phyloP scores from a whole-genome alignment of 2,113 vertebrate genomes.

The Hystrix cristata region DNA sequence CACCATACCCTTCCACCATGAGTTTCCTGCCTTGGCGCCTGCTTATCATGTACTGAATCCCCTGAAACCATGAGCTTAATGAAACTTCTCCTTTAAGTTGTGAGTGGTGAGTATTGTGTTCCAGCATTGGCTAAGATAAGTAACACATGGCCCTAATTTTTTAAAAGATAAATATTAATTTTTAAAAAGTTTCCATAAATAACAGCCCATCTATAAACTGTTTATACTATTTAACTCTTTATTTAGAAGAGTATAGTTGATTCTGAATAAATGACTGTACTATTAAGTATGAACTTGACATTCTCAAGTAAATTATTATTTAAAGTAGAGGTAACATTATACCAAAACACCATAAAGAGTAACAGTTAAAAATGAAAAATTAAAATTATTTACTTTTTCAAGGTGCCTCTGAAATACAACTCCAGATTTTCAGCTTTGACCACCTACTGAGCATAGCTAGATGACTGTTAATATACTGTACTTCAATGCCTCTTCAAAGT shows the following conservation, averaged over 20 bases:
- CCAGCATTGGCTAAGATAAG: not conserved
- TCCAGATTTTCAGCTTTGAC: conserved; percentile 3
- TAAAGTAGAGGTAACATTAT: conserved; percentile 42
- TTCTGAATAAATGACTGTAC: not conserved
- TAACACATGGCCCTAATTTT: not conserved
- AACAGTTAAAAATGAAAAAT: conserved; percentile 51
- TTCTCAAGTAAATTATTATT: conserved; percentile 36
- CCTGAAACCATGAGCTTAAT: not conserved
- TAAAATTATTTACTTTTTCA: not conserved
- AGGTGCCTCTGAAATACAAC: not conserved
- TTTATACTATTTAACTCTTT: not conserved
- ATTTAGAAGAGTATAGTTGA: conserved; percentile 1
- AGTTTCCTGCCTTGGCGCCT: not conserved
- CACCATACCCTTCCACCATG: not conserved
- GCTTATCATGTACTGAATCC: not conserved
- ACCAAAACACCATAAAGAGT: conserved; percentile 13
- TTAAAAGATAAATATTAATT: not conserved
- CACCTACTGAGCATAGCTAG: not conserved
- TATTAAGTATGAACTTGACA: conserved; percentile 9
- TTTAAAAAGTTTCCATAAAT: not conserved
- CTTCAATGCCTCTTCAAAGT: not conserved
- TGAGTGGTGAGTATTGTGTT: not conserved
- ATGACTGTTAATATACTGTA: not conserved
- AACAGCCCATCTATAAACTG: not conserved
- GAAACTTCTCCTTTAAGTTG: not conserved